phyloP scores from a whole-genome alignment of 2,113 vertebrate species.

The Phaetusa simplex region DNA sequence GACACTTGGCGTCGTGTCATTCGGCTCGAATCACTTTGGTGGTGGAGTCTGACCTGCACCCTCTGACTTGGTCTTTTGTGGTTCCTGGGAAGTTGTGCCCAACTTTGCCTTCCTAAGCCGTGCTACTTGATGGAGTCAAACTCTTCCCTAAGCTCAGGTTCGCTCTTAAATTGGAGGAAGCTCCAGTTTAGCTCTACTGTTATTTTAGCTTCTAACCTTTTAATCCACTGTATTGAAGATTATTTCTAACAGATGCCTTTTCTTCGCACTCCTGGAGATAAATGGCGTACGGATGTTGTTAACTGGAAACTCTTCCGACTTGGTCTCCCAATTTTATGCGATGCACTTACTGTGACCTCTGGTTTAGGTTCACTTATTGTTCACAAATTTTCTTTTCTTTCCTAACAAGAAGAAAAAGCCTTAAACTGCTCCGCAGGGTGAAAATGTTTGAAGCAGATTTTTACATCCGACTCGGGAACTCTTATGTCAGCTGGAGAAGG shows the following conservation, averaged over 20 bases:
- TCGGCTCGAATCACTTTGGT: not conserved
- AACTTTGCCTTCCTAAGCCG: not conserved
- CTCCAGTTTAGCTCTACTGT: not conserved
- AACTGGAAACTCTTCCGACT: not conserved
- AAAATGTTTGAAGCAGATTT: not conserved
- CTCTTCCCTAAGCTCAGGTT: not conserved
- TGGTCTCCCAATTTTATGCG: not conserved
- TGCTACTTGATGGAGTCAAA: not conserved
- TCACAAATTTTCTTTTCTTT: not conserved
- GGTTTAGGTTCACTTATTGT: rapidly evolving
- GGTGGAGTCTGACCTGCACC: too few species aligned
- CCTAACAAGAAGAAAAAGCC: not conserved
- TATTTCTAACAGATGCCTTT: not conserved
- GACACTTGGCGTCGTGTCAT: rapidly evolving
- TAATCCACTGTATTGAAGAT: not conserved
- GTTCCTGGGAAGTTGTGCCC: not conserved
- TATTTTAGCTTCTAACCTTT: not conserved
- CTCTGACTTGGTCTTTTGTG: not conserved
- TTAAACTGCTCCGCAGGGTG: not conserved
- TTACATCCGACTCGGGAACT: not conserved
- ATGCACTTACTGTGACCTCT: rapidly evolving
- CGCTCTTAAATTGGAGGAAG: not conserved
- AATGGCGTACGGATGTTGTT: rapidly evolving
- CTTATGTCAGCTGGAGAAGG: not conserved
- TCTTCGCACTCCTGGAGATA: not conserved